Percentiles rank a stretch among this genome's conserved stretches.
Evolutionary conservation across 2,797 vertebrate genomes (phyloP).

Genomic region (Ctenosaura bakeri): DNA sequence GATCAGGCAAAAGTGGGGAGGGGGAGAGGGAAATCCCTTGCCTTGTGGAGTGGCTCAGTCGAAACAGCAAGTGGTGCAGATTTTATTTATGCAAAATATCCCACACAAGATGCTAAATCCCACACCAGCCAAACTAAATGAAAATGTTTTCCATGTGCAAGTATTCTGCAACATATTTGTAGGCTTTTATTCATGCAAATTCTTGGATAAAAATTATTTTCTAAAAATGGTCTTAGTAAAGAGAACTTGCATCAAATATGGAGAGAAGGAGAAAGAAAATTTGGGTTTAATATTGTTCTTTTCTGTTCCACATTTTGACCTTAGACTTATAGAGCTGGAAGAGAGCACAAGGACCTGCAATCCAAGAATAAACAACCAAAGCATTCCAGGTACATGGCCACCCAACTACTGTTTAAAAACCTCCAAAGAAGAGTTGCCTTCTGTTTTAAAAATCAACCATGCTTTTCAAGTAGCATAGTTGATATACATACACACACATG

Average conservation of each 20-base stretch:
- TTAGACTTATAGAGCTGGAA: too few species aligned
- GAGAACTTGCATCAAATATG: neutral
- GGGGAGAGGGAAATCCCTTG: neutral
- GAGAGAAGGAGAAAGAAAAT: neutral
- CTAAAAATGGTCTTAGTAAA: neutral
- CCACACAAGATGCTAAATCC: neutral
- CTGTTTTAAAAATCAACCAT: neutral
- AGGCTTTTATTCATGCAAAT: neutral
- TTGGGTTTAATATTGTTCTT: neutral
- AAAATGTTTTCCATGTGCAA: neutral
- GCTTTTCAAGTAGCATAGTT: neutral
- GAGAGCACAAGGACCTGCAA: too few species aligned
- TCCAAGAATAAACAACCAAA: too few species aligned
- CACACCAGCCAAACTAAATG: neutral
- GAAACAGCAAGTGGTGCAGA: neutral
- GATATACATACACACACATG: neutral
- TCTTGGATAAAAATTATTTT: neutral
- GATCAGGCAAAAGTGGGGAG: conserved; percentile 15
- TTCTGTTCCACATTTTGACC: neutral
- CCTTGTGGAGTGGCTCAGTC: neutral
- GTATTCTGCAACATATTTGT: neutral
- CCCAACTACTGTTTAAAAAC: too few species aligned
- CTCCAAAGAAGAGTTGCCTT: neutral
- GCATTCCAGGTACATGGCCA: too few species aligned
- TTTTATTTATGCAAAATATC: neutral